These are phyloP conservation scores for Montipora efflorescens DNA, from an alignment of 64 coral and sea anemone species.

Conservation along the genomic window DNA sequence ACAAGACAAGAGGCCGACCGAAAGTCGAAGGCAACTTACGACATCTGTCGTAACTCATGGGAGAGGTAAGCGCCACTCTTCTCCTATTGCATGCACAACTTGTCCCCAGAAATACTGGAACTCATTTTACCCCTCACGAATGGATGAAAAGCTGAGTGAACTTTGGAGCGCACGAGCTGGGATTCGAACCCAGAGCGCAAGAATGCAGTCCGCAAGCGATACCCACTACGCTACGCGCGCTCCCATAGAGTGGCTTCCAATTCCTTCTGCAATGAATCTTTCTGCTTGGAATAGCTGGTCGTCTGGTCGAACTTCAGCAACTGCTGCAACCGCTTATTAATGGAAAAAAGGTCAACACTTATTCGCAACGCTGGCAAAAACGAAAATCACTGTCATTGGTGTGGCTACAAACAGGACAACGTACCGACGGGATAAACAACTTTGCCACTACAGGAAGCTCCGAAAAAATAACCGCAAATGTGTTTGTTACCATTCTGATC, in stretches of 20 bases:
- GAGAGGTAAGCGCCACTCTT: no score
- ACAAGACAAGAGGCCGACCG: no score
- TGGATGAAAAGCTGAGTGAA: no score
- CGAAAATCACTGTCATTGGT: slow-evolving; percentile 9
- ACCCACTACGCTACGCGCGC: background rate
- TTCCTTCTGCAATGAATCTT: slow-evolving; percentile 22
- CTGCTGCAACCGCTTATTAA: slow-evolving; percentile 35
- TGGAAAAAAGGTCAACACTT: background rate
- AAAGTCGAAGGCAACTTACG: no score
- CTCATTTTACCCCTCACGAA: no score
- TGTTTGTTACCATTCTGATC: background rate
- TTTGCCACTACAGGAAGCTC: background rate
- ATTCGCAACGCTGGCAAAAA: background rate
- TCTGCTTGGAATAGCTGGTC: slow-evolving; percentile 21
- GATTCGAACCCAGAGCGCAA: no score
- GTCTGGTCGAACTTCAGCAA: slow-evolving; percentile 11
- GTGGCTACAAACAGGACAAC: background rate
- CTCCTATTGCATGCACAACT: no score
- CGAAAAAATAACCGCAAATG: background rate
- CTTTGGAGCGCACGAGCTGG: no score
- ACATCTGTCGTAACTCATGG: no score
- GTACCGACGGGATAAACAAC: background rate
- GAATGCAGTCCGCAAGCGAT: no score
- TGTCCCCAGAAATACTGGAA: no score
- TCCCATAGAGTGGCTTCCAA: background rate